Conservation (phyloP, 2,888 invertebrate genomes). For the Epistrophe eligans region DNA sequence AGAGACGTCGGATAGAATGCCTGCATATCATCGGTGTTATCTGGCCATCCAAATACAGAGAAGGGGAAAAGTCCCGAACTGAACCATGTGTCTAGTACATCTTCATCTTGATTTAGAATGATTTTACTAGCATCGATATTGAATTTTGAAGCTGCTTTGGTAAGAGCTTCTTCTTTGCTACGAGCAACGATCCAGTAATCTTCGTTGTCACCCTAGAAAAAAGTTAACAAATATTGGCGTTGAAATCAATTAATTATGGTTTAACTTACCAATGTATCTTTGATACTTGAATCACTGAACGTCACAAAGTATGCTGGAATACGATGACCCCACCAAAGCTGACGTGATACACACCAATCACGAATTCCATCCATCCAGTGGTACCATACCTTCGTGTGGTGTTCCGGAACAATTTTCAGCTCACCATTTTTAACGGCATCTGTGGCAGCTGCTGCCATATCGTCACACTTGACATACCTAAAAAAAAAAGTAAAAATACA, state of each 20-base stretch:
- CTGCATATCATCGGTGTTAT: constrained; percentile 88
- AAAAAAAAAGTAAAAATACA: constrained; percentile 6
- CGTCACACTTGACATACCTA: constrained; percentile 93
- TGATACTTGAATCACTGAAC: constrained; percentile 84
- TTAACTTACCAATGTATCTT: constrained; percentile 81
- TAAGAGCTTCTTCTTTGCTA: constrained; percentile 89
- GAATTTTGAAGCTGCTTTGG: constrained; percentile 91
- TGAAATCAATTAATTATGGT: neutral
- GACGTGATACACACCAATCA: constrained; percentile 99
- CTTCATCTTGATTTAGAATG: constrained; percentile 91
- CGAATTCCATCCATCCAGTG: constrained; percentile 98
- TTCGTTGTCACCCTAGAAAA: constrained; percentile 84
- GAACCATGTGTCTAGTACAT: constrained; percentile 99
- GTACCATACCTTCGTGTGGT: constrained; percentile 96
- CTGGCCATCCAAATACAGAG: constrained; percentile 98
- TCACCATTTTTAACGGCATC: constrained; percentile 91
- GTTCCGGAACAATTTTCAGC: constrained; percentile 94
- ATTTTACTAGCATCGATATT: constrained; percentile 85
- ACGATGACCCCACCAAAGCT: constrained; percentile 99
- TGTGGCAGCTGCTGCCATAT: constrained; percentile 95
- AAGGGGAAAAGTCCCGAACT: constrained; percentile 98
- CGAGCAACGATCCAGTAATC: constrained; percentile 92
- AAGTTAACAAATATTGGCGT: neutral
- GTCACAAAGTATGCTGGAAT: constrained; percentile 96
- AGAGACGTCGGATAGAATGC: constrained; percentile 96